Evolutionary conservation across 2,888 invertebrate species (phyloP).

Genomic region (Galeopsomyia nigrocyanea): DNA sequence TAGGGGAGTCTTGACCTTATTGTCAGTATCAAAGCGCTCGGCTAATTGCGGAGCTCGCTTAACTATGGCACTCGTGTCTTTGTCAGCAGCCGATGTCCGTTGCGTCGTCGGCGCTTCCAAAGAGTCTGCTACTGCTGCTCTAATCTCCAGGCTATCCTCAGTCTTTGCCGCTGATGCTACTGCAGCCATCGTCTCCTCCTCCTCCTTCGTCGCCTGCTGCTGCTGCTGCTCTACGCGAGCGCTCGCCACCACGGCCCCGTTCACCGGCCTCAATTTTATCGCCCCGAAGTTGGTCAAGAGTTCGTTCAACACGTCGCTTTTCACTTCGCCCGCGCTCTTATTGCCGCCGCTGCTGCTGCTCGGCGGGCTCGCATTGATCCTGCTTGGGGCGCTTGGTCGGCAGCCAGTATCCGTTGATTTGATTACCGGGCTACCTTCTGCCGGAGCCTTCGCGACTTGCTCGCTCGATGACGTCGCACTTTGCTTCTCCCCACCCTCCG

Average conservation of each 20-base stretch:
- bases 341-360: no score
- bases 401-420: conserved; percentile 28
- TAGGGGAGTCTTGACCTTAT: conserved; percentile 65
- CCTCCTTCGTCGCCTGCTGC: conserved; percentile 22
- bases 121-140: not conserved
- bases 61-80: conserved; percentile 62
- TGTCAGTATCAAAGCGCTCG: conserved; percentile 63
- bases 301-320: conserved; percentile 62
- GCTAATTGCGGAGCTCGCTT: conserved; percentile 51
- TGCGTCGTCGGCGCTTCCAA: not conserved
- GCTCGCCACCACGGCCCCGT: conserved; percentile 9
- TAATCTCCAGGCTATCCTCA: conserved; percentile 27
- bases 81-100: not conserved
- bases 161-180: conserved; percentile 35
- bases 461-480: conserved; percentile 11
- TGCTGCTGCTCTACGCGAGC: conserved; percentile 26
- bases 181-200: conserved; percentile 27
- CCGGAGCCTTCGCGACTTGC: not conserved
- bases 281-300: conserved; percentile 61
- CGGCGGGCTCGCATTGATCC: conserved; percentile 5
- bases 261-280: conserved; percentile 60
- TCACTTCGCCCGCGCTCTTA: conserved; percentile 54
- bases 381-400: conserved; percentile 8
- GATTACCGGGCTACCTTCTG: conserved; percentile 12
- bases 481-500: not conserved